Percentiles rank a stretch among this genome's conserved stretches.
Conservation (phyloP, 2,888 invertebrate genomes). For the Electrophaes corylata region DNA sequence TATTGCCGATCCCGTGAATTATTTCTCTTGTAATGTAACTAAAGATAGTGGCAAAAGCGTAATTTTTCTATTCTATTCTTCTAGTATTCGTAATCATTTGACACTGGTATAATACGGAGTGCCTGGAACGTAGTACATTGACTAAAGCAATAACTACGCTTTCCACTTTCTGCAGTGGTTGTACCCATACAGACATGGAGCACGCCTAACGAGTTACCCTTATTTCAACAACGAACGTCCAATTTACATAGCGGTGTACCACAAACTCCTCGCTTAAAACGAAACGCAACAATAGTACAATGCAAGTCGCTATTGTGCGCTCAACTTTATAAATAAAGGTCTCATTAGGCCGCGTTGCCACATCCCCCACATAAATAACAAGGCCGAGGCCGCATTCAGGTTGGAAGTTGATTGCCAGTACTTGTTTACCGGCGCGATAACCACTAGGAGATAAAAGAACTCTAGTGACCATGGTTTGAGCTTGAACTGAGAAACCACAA, state of each 20-base stretch:
- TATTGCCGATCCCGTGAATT: too few relatives aligned
- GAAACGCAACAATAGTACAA: constrained; percentile 80
- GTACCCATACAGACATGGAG: constrained; percentile 50
- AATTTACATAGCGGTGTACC: constrained; percentile 78
- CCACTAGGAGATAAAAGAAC: not conserved
- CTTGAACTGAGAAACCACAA: too few relatives aligned
- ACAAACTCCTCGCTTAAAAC: constrained; percentile 73
- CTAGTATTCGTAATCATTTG: too few relatives aligned
- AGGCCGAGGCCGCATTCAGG: constrained; percentile 33
- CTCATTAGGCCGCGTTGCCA: constrained; percentile 74
- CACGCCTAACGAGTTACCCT: constrained; percentile 66
- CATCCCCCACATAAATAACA: constrained; percentile 72
- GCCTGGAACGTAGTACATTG: too few relatives aligned
- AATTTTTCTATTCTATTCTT: too few relatives aligned
- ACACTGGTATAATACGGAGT: too few relatives aligned
- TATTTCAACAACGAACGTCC: constrained; percentile 66
- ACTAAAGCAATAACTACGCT: too few relatives aligned
- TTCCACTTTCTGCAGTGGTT: constrained; percentile 6
- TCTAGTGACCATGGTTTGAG: too few relatives aligned
- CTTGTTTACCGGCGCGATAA: constrained; percentile 11
- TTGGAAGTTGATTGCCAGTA: constrained; percentile 15
- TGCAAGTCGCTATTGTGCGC: constrained; percentile 74
- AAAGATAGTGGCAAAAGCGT: too few relatives aligned
- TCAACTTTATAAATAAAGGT: constrained; percentile 79
- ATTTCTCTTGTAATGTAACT: too few relatives aligned